A percentile compares a stretch with the other conserved stretches of the same genome.
phyloP scores from a whole-genome alignment of 2,113 vertebrate species.

The Cynopterus brachyotis region DNA sequence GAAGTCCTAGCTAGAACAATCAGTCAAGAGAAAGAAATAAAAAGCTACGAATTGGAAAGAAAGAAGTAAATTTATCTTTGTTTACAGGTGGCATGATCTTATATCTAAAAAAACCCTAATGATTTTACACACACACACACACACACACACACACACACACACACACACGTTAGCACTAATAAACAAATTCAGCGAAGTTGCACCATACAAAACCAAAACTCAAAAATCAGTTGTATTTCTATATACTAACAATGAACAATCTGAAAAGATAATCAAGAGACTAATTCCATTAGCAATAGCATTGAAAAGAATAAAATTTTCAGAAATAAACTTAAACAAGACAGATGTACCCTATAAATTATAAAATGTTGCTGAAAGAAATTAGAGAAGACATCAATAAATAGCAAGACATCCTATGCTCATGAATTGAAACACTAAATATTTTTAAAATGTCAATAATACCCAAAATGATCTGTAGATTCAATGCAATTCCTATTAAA shows the following conservation, averaged over 20 bases:
- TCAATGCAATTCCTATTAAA: background rate
- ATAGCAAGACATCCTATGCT: background rate
- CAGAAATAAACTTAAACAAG: background rate
- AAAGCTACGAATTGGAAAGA: background rate
- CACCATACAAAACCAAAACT: background rate
- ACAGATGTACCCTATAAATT: background rate
- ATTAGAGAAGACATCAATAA: background rate
- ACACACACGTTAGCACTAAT: background rate
- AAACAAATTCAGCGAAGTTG: background rate
- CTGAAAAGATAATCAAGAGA: background rate
- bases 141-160: background rate
- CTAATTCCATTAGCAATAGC: background rate
- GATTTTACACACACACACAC: background rate
- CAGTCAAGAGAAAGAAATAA: background rate
- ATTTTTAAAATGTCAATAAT: background rate
- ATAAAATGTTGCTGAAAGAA: background rate
- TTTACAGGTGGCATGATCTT: background rate
- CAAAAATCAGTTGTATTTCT: background rate
- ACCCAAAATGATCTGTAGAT: background rate
- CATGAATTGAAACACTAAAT: background rate
- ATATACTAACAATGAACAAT: background rate
- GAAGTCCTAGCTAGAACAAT: background rate
- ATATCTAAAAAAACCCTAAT: background rate
- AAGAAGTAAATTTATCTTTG: background rate
- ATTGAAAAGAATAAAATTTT: background rate